Evolutionary conservation across 2,888 invertebrate genomes (phyloP).

Genomic region (Pediacus dermestoides): DNA sequence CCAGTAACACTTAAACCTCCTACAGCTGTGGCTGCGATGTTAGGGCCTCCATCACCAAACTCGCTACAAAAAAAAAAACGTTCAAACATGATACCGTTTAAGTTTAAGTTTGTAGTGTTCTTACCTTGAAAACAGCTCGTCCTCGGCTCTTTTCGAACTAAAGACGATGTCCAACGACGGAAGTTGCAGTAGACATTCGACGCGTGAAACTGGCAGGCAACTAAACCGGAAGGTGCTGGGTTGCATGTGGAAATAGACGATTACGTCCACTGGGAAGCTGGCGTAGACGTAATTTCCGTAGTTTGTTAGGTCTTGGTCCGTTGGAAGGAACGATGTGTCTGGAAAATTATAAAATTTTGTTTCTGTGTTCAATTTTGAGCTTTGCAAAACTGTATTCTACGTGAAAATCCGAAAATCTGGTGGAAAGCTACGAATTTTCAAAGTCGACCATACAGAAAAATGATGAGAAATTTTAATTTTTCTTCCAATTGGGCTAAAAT

Average conservation of each 20-base stretch:
- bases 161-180: conserved; percentile 97
- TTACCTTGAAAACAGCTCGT: conserved; percentile 55
- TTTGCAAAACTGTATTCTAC: no score
- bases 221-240: conserved; percentile 95
- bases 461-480: no score
- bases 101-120: conserved; percentile 3
- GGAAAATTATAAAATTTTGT: conserved; percentile 14
- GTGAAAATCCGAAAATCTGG: no score
- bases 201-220: conserved; percentile 90
- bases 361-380: not conserved
- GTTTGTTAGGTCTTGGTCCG: conserved; percentile 57
- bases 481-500: no score
- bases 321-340: conserved; percentile 40
- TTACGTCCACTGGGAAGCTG: conserved; percentile 97
- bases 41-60: conserved; percentile 50
- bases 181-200: conserved; percentile 92
- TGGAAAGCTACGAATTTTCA: no score
- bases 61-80: conserved; percentile 48
- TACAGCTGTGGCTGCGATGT: conserved; percentile 63
- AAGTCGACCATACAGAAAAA: no score
- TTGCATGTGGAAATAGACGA: conserved; percentile 98
- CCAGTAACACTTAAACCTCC: conserved; percentile 93
- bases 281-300: conserved; percentile 81
- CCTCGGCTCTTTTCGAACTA: conserved; percentile 84
- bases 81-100: conserved; percentile 1